A percentile compares a stretch with the other conserved stretches of the same genome.
These are phyloP conservation scores for Ceratina calcarata DNA, from an alignment of 1,140 invertebrate genomes.

Conservation along the genomic window DNA sequence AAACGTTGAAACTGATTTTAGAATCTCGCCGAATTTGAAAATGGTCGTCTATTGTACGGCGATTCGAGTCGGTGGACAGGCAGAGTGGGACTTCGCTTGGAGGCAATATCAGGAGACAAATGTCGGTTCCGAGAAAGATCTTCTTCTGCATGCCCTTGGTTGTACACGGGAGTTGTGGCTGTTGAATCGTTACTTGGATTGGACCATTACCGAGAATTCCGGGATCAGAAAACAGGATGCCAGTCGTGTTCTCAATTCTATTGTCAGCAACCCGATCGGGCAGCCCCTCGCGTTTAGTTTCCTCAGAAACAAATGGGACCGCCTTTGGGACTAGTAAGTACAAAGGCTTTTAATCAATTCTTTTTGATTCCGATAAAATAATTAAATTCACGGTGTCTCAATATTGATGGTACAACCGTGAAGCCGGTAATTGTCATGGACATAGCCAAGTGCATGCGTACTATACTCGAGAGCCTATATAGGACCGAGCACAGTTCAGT, in stretches of 20 bases:
- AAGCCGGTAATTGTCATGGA: too few species aligned
- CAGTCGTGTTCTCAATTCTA: slow-evolving; percentile 85
- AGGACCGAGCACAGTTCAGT: too few species aligned
- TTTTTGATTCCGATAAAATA: too few species aligned
- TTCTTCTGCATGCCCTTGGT: slow-evolving; percentile 87
- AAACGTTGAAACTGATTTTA: slow-evolving; percentile 66
- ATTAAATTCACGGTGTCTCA: too few species aligned
- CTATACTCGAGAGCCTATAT: too few species aligned
- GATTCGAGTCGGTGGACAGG: slow-evolving; percentile 87
- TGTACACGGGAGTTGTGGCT: slow-evolving; percentile 90
- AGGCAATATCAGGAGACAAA: slow-evolving; percentile 86
- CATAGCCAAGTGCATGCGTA: too few species aligned
- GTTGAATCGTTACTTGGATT: slow-evolving; percentile 87
- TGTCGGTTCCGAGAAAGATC: slow-evolving; percentile 88
- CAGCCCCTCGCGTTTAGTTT: slow-evolving; percentile 88
- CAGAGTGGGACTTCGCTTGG: slow-evolving; percentile 93
- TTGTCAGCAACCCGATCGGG: slow-evolving; percentile 86
- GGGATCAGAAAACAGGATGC: slow-evolving; percentile 91
- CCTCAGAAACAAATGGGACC: slow-evolving; percentile 86
- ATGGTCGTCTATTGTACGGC: slow-evolving; percentile 92
- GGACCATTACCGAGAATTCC: slow-evolving; percentile 85
- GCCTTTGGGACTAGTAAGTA: slow-evolving; percentile 87
- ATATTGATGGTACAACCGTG: too few species aligned
- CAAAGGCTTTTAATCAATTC: too few species aligned
- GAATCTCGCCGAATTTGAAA: slow-evolving; percentile 91